Percentiles rank a stretch among this genome's conserved stretches.
Evolutionary conservation across 2,888 invertebrate genomes (phyloP).

Genomic region (Lepetodrilus schrolli): DNA sequence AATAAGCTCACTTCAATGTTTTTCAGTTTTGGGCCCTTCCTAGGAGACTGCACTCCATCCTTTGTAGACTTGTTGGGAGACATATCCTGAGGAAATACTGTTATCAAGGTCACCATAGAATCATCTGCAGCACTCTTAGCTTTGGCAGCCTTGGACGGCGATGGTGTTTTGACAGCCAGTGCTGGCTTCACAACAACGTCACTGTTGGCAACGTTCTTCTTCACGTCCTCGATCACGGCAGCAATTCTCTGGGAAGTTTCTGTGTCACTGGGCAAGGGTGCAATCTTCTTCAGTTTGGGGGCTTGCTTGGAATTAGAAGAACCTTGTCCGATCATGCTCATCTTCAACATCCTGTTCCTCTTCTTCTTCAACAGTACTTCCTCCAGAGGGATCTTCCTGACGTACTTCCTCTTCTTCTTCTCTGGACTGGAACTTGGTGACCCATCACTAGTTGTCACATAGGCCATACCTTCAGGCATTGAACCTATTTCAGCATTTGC

Average conservation of each 20-base stretch:
- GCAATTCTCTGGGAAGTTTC: neutral
- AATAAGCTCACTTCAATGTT: too few species aligned
- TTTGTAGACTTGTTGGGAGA: neutral
- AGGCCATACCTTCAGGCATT: neutral
- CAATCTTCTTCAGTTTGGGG: neutral
- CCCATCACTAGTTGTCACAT: neutral
- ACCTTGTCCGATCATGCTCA: neutral
- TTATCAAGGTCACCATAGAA: neutral
- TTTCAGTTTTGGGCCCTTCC: too few species aligned
- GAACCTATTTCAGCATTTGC: neutral
- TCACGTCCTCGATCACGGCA: neutral
- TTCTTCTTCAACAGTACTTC: conserved; percentile 17
- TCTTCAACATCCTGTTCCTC: neutral
- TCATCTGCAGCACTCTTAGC: neutral
- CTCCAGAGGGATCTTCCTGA: conserved; percentile 3
- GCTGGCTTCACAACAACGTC: neutral
- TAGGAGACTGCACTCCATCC: too few species aligned
- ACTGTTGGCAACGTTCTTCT: neutral
- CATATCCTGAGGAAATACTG: neutral
- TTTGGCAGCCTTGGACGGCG: neutral
- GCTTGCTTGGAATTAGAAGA: neutral
- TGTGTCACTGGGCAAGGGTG: neutral
- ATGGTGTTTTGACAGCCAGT: neutral
- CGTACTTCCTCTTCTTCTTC: conserved; percentile 24
- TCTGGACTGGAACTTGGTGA: conserved; percentile 14